These are phyloP conservation scores for Griposia aprilina DNA, from an alignment of 2,888 invertebrate genomes.

Conservation along the genomic window DNA sequence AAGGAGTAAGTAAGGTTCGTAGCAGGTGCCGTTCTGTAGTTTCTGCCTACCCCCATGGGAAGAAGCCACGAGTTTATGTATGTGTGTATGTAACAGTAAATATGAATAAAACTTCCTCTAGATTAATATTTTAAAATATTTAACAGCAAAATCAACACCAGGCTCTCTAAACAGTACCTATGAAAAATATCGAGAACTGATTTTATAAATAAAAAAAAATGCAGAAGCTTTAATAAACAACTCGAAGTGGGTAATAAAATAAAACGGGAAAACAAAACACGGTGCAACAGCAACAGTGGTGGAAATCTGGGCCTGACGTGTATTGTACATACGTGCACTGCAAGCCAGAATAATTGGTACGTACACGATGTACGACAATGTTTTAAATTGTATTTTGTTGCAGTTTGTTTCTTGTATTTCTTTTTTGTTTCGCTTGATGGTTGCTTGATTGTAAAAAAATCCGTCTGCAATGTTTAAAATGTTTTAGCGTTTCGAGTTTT, in stretches of 20 bases:
- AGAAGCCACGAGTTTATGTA: no score
- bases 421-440: neutral
- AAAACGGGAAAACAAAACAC: constrained; percentile 63
- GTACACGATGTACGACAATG: constrained; percentile 21
- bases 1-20: no score
- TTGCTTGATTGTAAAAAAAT: neutral
- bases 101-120: neutral
- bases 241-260: constrained; percentile 70
- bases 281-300: constrained; percentile 57
- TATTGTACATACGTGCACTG: constrained; percentile 73
- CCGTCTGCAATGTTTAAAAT: neutral
- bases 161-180: neutral
- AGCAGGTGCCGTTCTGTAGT: no score
- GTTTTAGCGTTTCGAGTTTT: neutral
- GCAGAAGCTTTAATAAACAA: constrained; percentile 39
- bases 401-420: neutral
- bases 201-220: neutral
- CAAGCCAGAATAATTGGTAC: constrained; percentile 55
- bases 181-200: neutral
- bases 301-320: constrained; percentile 75
- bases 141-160: neutral
- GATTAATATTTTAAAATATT: neutral
- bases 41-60: no score
- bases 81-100: no score
- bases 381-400: constrained; percentile 38